Evolutionary conservation across 1,140 invertebrate genomes (phyloP).

Genomic region (Platorchestia sp.): DNA sequence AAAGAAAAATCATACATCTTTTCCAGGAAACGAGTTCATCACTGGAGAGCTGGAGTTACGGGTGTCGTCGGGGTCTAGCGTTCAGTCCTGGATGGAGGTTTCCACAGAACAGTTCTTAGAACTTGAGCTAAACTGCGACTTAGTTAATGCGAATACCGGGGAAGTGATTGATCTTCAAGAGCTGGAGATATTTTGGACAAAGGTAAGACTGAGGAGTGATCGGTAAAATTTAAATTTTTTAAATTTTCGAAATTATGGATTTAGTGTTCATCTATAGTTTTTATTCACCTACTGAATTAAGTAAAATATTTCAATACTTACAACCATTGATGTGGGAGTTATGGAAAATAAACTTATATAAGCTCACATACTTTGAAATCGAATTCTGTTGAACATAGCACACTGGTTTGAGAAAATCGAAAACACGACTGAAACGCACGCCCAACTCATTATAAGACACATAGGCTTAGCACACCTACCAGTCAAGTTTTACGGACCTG

Average conservation of each 20-base stretch:
- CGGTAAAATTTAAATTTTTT: not conserved
- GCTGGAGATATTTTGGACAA: not conserved
- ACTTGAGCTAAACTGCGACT: not conserved
- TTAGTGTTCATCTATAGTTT: not conserved
- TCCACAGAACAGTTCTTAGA: not conserved
- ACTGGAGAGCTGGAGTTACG: not conserved
- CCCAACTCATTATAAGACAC: not conserved
- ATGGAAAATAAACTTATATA: not conserved
- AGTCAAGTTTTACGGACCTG: not conserved
- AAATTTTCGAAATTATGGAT: not conserved
- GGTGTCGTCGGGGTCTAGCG: not conserved
- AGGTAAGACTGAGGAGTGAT: not conserved
- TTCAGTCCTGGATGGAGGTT: not conserved
- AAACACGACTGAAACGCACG: not conserved
- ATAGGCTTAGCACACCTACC: too few relatives aligned
- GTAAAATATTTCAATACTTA: not conserved
- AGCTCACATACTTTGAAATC: not conserved
- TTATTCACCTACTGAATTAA: not conserved
- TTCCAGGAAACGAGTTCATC: not conserved
- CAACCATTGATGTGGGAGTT: not conserved
- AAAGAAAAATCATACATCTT: not conserved
- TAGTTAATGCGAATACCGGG: not conserved
- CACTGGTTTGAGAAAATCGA: not conserved
- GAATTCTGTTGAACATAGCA: not conserved
- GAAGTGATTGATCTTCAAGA: not conserved